These are phyloP conservation scores for Sinhomidia bicolor DNA, from an alignment of 2,888 invertebrate species.

Conservation along the genomic window DNA sequence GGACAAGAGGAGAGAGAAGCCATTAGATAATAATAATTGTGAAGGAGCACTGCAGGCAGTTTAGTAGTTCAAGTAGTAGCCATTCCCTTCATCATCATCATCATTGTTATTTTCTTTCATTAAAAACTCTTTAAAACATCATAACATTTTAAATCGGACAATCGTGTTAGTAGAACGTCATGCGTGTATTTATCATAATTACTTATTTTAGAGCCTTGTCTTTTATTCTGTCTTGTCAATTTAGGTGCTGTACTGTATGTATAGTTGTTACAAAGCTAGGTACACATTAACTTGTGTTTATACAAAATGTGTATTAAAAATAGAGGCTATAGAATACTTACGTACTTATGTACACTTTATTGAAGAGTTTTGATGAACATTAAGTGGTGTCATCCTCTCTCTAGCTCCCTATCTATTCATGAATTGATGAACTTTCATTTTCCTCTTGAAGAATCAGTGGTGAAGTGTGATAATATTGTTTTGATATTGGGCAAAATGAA, in stretches of 20 bases:
- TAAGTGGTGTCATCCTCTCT: not conserved
- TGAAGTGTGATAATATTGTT: not conserved
- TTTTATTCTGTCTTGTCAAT: not conserved
- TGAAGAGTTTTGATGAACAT: not conserved
- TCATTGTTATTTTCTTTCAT: not conserved
- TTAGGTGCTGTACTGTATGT: not conserved
- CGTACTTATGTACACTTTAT: not conserved
- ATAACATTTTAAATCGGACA: slow-evolving; percentile 13
- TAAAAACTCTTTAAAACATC: not conserved
- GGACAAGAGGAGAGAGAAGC: not conserved
- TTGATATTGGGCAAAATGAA: not conserved
- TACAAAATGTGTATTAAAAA: not conserved
- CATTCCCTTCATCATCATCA: not conserved
- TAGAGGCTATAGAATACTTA: too few species aligned
- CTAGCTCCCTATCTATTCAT: too few species aligned
- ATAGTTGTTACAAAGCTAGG: not conserved
- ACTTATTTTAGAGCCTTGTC: not conserved
- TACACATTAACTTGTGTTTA: not conserved
- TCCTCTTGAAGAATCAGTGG: not conserved
- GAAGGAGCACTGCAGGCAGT: not conserved
- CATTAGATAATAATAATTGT: slow-evolving; percentile 3
- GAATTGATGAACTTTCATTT: slow-evolving; percentile 55
- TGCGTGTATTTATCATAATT: not conserved
- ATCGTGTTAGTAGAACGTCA: not conserved
- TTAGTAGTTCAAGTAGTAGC: not conserved